Base-by-base conservation (phyloP, 1,140 invertebrate species). In the Heliconius eleuchia region DNA sequence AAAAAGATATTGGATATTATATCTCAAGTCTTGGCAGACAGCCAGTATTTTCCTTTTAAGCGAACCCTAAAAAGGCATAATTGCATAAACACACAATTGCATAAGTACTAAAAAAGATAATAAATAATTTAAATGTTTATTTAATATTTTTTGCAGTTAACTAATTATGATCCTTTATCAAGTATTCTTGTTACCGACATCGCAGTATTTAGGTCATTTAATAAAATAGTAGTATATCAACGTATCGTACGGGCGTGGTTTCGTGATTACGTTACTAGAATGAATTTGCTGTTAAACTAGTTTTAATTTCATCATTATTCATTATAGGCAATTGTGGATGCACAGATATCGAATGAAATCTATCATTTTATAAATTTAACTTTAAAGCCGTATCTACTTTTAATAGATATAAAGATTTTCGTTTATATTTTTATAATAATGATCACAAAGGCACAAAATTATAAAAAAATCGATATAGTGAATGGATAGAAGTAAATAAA, bases 151-250 rank as follows among this genome's bases (percentile, higher is more conserved):
- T 55, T 9, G 52, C 18, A 46, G 42, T 66, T 66, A 16, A 16
- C 16, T 66, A 13, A 66, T 66, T 27, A 30, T 66, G 27, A 30
- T 30, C 60, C 60, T 66, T 66, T 16, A 66, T 3, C 23, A n/a
- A 4, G 11, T 66, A 30, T 66, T 66, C 8, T 27, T 66, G 13
- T 19, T 60, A 66, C 27, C 27, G 60, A 66, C 23, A 30, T 27
- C 3, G 42, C n/a, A 78, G 27, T n/a, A 78, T 39, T 37, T 42
- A 73, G 72, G 52, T 66, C 23, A 78, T 74, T 57, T 30, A 66
- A 30, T 18, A 70, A 78, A 66, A 78, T 74, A 46, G 77, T 74
- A n/a, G 71, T 66, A 73, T 74, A 78, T 78, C 71, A 50, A 73
- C 71, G 39, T 72, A 74, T 23, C 39, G 37, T 8, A 55, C 52